Evolutionary conservation across 2,888 invertebrate species (phyloP).

Genomic region (Palloptera scutellata): DNA sequence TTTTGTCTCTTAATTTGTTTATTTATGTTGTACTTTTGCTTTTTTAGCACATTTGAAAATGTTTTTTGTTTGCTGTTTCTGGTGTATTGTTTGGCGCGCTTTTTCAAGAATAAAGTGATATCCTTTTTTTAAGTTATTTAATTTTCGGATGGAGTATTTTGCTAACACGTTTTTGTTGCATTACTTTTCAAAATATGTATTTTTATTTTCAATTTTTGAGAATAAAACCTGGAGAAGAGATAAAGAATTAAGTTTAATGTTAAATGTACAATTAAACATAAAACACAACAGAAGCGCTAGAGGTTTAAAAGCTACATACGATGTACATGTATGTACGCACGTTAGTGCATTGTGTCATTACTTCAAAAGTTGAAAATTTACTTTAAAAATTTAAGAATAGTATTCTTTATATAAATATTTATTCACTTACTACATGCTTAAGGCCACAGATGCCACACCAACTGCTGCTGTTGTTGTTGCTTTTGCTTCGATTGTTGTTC

Average conservation of each 20-base stretch:
- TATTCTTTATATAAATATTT: too few species aligned
- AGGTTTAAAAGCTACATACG: too few species aligned
- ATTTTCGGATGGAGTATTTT: slow-evolving; percentile 7
- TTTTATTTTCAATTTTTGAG: background rate
- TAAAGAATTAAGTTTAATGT: background rate
- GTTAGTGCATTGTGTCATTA: too few species aligned
- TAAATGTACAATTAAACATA: too few species aligned
- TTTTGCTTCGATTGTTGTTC: slow-evolving; percentile 28
- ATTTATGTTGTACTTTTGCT: slow-evolving; percentile 14
- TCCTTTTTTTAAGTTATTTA: background rate
- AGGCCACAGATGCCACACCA: slow-evolving; percentile 57
- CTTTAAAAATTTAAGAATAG: too few species aligned
- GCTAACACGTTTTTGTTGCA: slow-evolving; percentile 13
- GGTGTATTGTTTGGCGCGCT: slow-evolving; percentile 6
- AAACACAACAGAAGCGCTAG: too few species aligned
- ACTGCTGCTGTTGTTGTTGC: slow-evolving; percentile 43
- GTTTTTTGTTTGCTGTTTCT: slow-evolving; percentile 5
- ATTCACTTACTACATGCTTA: slow-evolving; percentile 57
- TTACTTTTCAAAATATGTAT: slow-evolving; percentile 9
- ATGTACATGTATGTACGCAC: too few species aligned
- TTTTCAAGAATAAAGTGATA: background rate
- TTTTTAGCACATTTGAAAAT: slow-evolving; percentile 13
- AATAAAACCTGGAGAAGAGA: slow-evolving; percentile 21
- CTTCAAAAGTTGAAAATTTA: too few species aligned
- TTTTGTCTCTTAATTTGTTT: background rate